These are phyloP conservation scores for Capreolus pygargus DNA, from an alignment of 2,113 vertebrate genomes.

Conservation along the genomic window DNA sequence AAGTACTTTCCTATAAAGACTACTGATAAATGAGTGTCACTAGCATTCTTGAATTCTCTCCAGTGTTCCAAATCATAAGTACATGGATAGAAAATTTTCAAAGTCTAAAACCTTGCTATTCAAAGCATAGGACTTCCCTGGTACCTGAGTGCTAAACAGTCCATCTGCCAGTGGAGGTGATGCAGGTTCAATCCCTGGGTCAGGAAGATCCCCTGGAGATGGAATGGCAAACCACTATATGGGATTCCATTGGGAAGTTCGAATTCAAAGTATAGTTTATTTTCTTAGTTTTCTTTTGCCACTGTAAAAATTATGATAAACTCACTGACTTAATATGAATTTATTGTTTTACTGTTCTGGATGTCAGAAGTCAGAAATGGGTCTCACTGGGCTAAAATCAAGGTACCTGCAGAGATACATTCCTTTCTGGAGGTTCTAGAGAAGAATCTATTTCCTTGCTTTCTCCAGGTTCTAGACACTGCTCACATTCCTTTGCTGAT, in stretches of 20 bases:
- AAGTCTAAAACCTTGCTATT: not conserved
- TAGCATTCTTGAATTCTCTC: not conserved
- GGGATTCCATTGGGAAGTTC: not conserved
- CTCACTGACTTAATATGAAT: not conserved
- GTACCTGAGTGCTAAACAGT: not conserved
- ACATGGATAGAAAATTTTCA: not conserved
- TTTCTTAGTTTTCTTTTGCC: not conserved
- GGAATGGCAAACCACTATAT: not conserved
- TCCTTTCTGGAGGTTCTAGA: not conserved
- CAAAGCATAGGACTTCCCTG: not conserved
- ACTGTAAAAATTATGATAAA: not conserved
- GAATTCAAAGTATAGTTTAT: not conserved
- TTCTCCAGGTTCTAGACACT: not conserved
- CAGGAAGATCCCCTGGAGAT: not conserved
- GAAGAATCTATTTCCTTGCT: not conserved
- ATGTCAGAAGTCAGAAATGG: not conserved
- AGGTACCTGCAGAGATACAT: rapidly evolving
- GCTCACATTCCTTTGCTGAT: not conserved
- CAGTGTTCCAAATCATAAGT: not conserved
- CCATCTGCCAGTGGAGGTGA: not conserved
- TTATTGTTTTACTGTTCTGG: not conserved
- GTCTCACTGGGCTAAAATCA: not conserved
- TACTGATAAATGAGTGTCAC: not conserved
- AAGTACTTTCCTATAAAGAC: not conserved
- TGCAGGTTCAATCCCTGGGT: not conserved